Evolutionary conservation across 2,113 vertebrate species (phyloP), one percentile per base, ranked within the genome.

Genomic region (Azemiops feae): DNA sequence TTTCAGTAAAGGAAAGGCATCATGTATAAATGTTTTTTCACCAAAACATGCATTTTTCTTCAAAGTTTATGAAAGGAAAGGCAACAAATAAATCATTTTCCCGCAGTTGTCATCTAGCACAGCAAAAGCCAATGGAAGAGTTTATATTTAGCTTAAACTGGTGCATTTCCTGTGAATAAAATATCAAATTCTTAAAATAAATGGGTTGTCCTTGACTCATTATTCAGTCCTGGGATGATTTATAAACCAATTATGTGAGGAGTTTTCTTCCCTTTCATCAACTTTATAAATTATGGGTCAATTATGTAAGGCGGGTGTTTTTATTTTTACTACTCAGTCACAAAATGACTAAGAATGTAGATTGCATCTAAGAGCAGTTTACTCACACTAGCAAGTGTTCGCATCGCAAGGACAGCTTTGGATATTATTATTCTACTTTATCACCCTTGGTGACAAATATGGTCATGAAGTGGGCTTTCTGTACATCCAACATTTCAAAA

Each of bases 181-280:
- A 43, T 93, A 88, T 91, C 86, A 93, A 94, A 92, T 95, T 89
- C 95, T 96, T 95, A 94, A 96, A 96, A 97, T 94, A 95, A 96
- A 97, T 97, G 92, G 54, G 88, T 91, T 92, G 89, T 92, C 43
- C 74, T 93, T 53, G 39, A 95, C 94, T 96, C 95, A 95, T 95
- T 96, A 96, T 53, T 96, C 95, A 95, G 45, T 94, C 92, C 92
- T 95, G 92, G 92, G 92, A 94, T 97, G 95, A 98, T 97, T 97
- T 97, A 97, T 97, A 96, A 96, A 64, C 92, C 95, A 97, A 85
- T 97, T 97, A 94, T 64, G 25, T 86, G 92, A 91, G 91, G 64
- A 92, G 94, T 96, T 96, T 96, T 94, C 94, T 96, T 97, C 87
- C 93, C 86, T 93, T 34, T 95, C 95, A 95, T 96, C 95, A 87